These are phyloP conservation scores for Mya arenaria DNA, from an alignment of 1,140 invertebrate species.

Conservation along the genomic window DNA sequence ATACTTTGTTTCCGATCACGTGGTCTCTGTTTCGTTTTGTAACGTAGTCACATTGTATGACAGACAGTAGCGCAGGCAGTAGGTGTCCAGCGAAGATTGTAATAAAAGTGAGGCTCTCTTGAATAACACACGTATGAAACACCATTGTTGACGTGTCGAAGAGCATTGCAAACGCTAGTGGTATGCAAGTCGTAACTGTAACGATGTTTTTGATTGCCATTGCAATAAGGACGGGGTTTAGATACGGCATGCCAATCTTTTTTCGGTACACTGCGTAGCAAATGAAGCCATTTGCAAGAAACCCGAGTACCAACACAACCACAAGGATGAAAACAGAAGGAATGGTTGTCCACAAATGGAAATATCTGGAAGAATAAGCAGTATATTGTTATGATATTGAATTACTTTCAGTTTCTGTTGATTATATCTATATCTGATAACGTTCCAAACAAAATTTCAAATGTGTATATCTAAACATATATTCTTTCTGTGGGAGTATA, in stretches of 20 bases:
- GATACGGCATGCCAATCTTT: not conserved
- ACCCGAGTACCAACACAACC: not conserved
- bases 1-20: not conserved
- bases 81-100: conserved; percentile 9
- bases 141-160: not conserved
- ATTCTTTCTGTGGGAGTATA: too few relatives aligned
- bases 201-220: conserved; percentile 25
- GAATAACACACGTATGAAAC: not conserved
- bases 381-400: too few relatives aligned
- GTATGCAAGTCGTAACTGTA: not conserved
- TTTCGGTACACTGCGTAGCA: conserved; percentile 4
- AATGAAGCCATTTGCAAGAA: conserved; percentile 6
- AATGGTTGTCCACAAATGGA: conserved; percentile 5
- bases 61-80: not conserved
- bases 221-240: conserved; percentile 15
- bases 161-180: conserved; percentile 14
- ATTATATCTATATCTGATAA: too few relatives aligned
- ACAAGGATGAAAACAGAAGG: not conserved
- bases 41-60: conserved; percentile 26
- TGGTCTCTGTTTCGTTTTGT: not conserved
- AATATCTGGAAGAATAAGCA: conserved; percentile 35
- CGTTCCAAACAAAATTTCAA: too few relatives aligned
- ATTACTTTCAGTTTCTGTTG: too few relatives aligned
- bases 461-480: too few relatives aligned
- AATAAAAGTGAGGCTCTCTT: conserved; percentile 16